Evolutionary conservation across 2,113 vertebrate species (phyloP), one percentile per base, ranked within the genome.

Genomic region (Leucoraja erinaceus): DNA sequence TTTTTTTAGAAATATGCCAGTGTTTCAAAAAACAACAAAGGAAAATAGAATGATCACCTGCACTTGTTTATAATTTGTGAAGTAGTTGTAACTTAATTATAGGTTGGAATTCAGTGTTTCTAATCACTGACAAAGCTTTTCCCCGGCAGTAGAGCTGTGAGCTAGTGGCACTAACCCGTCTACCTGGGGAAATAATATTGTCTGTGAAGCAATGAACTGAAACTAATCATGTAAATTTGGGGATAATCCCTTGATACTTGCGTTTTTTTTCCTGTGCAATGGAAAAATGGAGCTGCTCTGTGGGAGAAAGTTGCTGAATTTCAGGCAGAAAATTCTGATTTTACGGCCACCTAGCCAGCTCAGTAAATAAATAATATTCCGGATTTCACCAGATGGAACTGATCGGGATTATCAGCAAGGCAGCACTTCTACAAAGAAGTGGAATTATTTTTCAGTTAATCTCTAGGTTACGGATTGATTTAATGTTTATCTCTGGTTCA

Each of bases 311-410:
- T 97, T 96, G 94, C 96, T 96, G 96, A 96, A 96, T 97, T 97
- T 97, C 96, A 96, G 96, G 95, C 97, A 97, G 97, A 97, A 96
- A 98, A 97, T 97, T 97, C 94, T 95, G 95, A 97, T 98, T 97
- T 94, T 97, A 96, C 97, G 96, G 96, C 96, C 97, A 97, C 96
- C 96, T 96, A 96, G 96, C 95, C 95, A 96, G 95, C 94, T 97
- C 94, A 94, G 95, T 95, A 96, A 96, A 98, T 98, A 97, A 97
- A 98, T 98, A 97, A 98, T 98, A 97, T 97, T 91, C 90, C 22
- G 38, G 33, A 74, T 54, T 72, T 54, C 90, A 91, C 66, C 33
- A 47, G 70, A 91, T 11, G 20, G 68, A 74, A 74, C 38, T 72
- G 90, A 91, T 70, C 28, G 68, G 38, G 68, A 91, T 74, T 91